Percentiles rank a stretch among this genome's conserved stretches.
Conservation (phyloP, 2,888 invertebrate genomes). For the Rutpela maculata region DNA sequence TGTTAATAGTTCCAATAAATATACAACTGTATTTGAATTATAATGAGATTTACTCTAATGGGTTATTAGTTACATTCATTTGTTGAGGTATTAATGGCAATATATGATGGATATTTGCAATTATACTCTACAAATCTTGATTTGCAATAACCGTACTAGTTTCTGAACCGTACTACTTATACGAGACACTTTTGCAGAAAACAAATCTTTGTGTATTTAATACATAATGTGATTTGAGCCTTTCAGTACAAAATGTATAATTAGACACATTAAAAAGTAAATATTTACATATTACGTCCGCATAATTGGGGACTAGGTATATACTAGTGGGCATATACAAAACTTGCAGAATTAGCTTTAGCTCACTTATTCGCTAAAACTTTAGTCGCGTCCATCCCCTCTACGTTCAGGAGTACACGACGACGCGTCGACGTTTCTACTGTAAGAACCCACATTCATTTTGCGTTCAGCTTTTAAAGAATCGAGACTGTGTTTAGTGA, state of each 20-base stretch:
- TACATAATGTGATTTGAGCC: neutral
- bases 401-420: neutral
- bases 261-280: constrained; percentile 1
- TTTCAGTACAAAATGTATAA: neutral
- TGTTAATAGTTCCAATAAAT: too few relatives aligned
- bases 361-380: constrained; percentile 18
- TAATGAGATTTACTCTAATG: too few relatives aligned
- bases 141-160: neutral
- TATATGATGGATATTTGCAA: too few relatives aligned
- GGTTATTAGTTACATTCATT: too few relatives aligned
- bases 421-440: constrained; percentile 35
- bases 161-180: neutral
- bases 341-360: constrained; percentile 29
- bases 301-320: neutral
- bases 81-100: too few relatives aligned
- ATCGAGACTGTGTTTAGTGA: constrained; percentile 51
- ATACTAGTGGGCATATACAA: neutral
- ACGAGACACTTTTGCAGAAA: neutral
- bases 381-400: neutral
- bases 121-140: too few relatives aligned
- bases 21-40: too few relatives aligned
- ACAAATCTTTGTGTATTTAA: neutral
- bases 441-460: constrained; percentile 39
- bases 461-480: constrained; percentile 49
- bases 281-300: constrained; percentile 1